phyloP scores from a whole-genome alignment of 2,797 vertebrate species.

The Coluber constrictor region DNA sequence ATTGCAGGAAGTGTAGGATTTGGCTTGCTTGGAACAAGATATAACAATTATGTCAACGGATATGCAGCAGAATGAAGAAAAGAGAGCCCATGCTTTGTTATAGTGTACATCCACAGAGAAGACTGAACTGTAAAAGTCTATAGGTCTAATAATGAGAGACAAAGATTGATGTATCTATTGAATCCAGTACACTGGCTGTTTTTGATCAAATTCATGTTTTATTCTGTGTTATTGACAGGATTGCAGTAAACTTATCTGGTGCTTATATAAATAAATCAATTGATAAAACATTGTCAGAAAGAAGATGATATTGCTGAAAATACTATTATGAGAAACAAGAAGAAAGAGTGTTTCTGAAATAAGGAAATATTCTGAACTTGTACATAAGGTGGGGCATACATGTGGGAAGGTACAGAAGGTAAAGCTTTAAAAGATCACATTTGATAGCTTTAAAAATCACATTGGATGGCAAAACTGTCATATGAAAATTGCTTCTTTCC shows the following conservation, averaged over 20 bases:
- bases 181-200: rapidly evolving
- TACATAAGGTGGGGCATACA: not conserved
- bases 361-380: not conserved
- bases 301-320: not conserved
- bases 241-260: rapidly evolving
- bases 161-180: rapidly evolving
- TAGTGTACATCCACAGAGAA: not conserved
- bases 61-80: not conserved
- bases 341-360: not conserved
- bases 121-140: not conserved
- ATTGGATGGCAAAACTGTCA: not conserved
- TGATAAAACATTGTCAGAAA: not conserved
- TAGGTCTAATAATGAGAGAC: not conserved
- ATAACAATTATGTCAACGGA: not conserved
- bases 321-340: not conserved
- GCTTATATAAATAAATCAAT: not conserved
- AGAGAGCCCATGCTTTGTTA: rapidly evolving
- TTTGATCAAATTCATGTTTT: rapidly evolving
- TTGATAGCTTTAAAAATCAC: not conserved
- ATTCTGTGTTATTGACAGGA: rapidly evolving
- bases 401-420: rapidly evolving
- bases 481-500: constrained; percentile 22
- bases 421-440: not conserved
- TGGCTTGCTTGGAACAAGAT: not conserved
- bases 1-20: not conserved